Base-by-base conservation (phyloP, 2,888 invertebrate genomes). In the Cremastinae sp. region DNA sequence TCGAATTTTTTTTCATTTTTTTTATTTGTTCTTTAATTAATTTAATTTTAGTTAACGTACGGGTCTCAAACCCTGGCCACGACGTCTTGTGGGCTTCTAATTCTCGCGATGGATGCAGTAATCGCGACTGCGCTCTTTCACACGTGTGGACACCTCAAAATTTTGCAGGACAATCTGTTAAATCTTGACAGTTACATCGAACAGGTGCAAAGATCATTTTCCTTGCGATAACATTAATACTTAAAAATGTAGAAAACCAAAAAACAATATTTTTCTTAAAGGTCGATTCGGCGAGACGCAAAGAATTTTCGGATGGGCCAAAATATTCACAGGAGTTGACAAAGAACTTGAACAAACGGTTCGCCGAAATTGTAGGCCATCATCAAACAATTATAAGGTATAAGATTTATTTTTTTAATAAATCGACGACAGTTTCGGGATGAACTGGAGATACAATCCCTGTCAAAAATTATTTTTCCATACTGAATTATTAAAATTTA, bases 61-160 rank as follows among this genome's bases (percentile, higher is more conserved):
- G 10, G 80, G 2, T 83, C 83, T 16, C 86, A 86, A 79, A 72
- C 84, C 10, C 1, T 85, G 20, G 86, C 85, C 37, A 85, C 86
- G 1, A 56, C 74, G 47, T 53, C 69, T 5, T 86, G 85, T 61
- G 84, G 78, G 0, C 51, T 84, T 8, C 43, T 86, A n/a, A 79
- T 85, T 2, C 66, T 86, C 37, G 86, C 82, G 8, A 83, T 80
- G 41, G 86, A 86, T 62, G 81, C 84, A 16, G 41, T 86, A 16
- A 82, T 86, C 41, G 86, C 86, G 2, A 84, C 83, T 14, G 84
- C 85, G 3, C 14, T 86, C 12, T 81, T 86, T 37, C 84, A 84
- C 18, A 85, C 85, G 3, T 85, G 83, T 70, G 86, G 84, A 4
- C 86, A 86, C 55, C 84, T 85, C 35, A 73, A 77, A 68, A 78